phyloP scores from a whole-genome alignment of 2,888 invertebrate genomes.

The Drosophila kanekoi region DNA sequence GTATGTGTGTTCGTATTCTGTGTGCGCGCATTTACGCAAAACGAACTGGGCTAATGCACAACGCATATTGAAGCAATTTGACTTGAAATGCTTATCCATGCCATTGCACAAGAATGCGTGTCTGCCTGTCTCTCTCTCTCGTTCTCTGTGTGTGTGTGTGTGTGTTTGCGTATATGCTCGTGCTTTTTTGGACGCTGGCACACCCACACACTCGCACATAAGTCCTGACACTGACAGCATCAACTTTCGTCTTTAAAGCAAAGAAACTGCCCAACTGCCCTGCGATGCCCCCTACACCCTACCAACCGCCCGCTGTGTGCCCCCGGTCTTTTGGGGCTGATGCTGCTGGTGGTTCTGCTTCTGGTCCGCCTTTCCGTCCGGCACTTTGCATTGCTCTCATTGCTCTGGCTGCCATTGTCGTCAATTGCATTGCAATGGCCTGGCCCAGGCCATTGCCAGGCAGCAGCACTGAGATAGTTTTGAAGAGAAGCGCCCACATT shows the following conservation, averaged over 20 bases:
- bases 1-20: constrained; percentile 20
- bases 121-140: neutral
- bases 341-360: constrained; percentile 16
- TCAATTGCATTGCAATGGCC: constrained; percentile 67
- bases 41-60: constrained; percentile 72
- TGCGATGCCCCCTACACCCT: neutral
- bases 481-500: neutral
- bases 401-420: constrained; percentile 60
- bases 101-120: constrained; percentile 56
- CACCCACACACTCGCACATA: constrained; percentile 22
- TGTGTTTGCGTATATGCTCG: neutral
- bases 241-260: constrained; percentile 56
- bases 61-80: constrained; percentile 76
- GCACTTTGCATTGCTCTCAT: constrained; percentile 58
- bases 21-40: constrained; percentile 72
- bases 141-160: constrained; percentile 11
- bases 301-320: neutral
- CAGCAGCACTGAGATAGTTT: constrained; percentile 14
- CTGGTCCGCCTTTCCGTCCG: constrained; percentile 69
- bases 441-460: constrained; percentile 48
- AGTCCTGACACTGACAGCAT: constrained; percentile 58
- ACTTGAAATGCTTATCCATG: constrained; percentile 70
- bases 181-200: constrained; percentile 3
- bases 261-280: constrained; percentile 54
- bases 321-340: neutral